Percentiles rank a stretch among this genome's conserved stretches.
Evolutionary conservation across 2,888 invertebrate species (phyloP).

Genomic region (Phyto melanocephala): DNA sequence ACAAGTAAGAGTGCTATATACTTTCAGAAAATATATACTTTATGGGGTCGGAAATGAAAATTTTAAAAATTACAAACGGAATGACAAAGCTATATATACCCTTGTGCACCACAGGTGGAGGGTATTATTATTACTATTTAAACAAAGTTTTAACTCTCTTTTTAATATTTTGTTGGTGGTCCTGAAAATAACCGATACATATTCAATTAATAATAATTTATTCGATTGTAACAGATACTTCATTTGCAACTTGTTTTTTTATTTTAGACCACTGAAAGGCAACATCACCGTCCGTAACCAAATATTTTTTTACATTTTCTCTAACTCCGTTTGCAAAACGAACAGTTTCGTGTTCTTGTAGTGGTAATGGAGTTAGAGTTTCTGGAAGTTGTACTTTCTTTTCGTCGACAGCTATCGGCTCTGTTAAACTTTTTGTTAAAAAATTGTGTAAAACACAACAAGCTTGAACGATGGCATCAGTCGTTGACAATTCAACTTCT

Average conservation of each 20-base stretch:
- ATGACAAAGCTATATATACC: no score
- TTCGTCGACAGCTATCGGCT: not conserved
- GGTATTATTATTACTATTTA: no score
- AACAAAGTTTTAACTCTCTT: no score
- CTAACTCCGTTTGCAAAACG: not conserved
- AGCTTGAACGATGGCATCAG: not conserved
- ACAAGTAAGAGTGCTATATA: no score
- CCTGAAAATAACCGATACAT: not conserved
- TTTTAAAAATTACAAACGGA: no score
- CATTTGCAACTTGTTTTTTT: not conserved
- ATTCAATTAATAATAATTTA: not conserved
- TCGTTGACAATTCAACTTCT: slow-evolving; percentile 18
- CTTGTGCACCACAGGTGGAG: no score
- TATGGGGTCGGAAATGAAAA: no score
- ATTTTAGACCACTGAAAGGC: slow-evolving; percentile 8
- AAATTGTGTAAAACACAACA: no score
- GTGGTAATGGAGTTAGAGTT: not conserved
- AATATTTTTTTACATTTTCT: slow-evolving; percentile 4
- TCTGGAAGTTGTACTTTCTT: not conserved
- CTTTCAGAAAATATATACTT: no score
- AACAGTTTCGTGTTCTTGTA: not conserved
- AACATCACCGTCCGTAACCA: not conserved
- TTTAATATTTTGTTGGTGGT: not conserved
- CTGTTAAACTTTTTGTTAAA: no score
- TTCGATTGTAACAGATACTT: not conserved